These are phyloP conservation scores for Cynaeus angustus DNA, from an alignment of 2,888 invertebrate genomes.

Conservation along the genomic window DNA sequence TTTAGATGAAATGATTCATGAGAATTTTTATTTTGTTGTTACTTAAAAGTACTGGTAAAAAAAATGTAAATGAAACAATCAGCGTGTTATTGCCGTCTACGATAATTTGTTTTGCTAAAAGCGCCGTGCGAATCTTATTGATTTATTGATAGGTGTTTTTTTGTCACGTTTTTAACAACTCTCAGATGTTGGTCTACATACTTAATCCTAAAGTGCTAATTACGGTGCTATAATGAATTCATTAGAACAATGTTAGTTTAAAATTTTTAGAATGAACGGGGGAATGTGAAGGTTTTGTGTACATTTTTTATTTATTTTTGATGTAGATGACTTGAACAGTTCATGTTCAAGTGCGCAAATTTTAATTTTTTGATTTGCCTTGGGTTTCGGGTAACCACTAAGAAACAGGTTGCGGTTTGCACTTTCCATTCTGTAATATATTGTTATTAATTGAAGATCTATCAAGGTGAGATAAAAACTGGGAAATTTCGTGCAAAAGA, in stretches of 20 bases:
- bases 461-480: conserved; percentile 21
- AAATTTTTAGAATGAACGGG: conserved; percentile 16
- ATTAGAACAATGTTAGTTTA: conserved; percentile 22
- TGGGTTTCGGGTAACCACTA: conserved; percentile 1
- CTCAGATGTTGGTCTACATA: conserved; percentile 14
- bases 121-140: conserved; percentile 10
- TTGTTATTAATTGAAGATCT: conserved; percentile 7
- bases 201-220: conserved; percentile 23
- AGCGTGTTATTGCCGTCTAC: neutral
- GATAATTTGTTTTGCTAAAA: conserved; percentile 12
- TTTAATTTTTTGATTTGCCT: neutral
- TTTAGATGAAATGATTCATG: too few species aligned
- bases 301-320: conserved; percentile 35
- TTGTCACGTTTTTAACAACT: conserved; percentile 31
- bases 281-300: conserved; percentile 37
- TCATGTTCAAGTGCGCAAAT: conserved; percentile 26
- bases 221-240: conserved; percentile 14
- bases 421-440: conserved; percentile 19
- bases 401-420: conserved; percentile 22
- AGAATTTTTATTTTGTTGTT: too few species aligned
- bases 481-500: neutral
- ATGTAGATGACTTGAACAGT: conserved; percentile 23
- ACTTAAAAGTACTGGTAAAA: too few species aligned
- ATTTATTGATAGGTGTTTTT: conserved; percentile 25
- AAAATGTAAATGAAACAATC: too few species aligned